Conservation (phyloP, 2,113 vertebrate species). For the Nannobrachium achirus region DNA sequence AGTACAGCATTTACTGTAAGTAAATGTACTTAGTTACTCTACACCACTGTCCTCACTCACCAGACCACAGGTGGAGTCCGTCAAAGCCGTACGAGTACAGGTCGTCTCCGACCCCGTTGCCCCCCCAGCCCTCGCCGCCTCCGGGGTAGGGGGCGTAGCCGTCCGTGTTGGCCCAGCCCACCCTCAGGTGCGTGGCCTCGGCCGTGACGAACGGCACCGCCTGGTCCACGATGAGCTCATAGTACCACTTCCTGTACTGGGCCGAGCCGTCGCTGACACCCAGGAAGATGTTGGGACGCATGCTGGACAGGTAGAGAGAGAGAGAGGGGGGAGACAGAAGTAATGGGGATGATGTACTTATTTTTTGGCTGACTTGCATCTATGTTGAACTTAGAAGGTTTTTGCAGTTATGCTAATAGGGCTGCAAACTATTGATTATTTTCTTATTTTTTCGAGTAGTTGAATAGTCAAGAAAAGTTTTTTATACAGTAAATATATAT, state of each 20-base stretch:
- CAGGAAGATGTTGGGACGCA: constrained; percentile 95
- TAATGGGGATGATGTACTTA: too few species aligned
- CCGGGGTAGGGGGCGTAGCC: constrained; percentile 92
- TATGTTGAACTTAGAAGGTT: too few species aligned
- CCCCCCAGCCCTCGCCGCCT: constrained; percentile 93
- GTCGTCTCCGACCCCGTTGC: constrained; percentile 94
- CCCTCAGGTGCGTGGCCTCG: constrained; percentile 91
- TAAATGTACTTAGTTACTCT: too few species aligned
- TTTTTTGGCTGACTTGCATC: too few species aligned
- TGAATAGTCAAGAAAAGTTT: too few species aligned
- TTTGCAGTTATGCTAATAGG: too few species aligned
- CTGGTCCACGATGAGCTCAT: constrained; percentile 93
- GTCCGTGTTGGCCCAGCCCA: constrained; percentile 95
- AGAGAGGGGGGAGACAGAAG: constrained; percentile 22
- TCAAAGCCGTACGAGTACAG: constrained; percentile 95
- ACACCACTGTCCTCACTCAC: too few species aligned
- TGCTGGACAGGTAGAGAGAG: constrained; percentile 74
- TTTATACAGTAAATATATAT: too few species aligned
- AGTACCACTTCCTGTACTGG: constrained; percentile 97
- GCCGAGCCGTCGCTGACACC: constrained; percentile 94
- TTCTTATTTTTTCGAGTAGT: too few species aligned
- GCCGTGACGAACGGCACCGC: constrained; percentile 89
- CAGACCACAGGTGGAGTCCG: constrained; percentile 96
- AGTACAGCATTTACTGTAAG: too few species aligned
- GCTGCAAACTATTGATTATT: too few species aligned